These are phyloP conservation scores for Aphelinus atriplicis DNA, from an alignment of 1,140 invertebrate species.

Conservation along the genomic window DNA sequence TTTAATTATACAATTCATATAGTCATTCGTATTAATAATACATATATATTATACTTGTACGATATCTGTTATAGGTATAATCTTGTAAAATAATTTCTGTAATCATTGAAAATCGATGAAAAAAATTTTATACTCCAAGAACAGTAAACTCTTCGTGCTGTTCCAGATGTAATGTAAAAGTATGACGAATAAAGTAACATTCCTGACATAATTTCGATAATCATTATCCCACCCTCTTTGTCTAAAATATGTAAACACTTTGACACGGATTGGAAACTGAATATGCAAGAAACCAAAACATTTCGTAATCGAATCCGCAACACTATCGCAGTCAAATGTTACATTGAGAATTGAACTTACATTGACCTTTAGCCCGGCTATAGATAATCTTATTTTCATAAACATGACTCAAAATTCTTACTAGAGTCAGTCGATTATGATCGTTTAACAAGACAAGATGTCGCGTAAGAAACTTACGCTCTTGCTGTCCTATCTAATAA, in stretches of 20 bases:
- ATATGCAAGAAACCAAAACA: slow-evolving; percentile 10
- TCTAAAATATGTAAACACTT: too few relatives aligned
- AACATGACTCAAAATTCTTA: slow-evolving; percentile 15
- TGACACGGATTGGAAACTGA: too few relatives aligned
- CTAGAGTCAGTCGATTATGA: slow-evolving; percentile 25
- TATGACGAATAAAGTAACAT: too few relatives aligned
- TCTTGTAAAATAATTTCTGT: too few relatives aligned
- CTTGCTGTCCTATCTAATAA: neutral
- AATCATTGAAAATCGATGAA: too few relatives aligned
- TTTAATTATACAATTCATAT: slow-evolving; percentile 14
- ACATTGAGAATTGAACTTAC: slow-evolving; percentile 1
- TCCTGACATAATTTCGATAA: too few relatives aligned
- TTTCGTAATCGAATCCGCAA: slow-evolving; percentile 6
- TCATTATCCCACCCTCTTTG: too few relatives aligned
- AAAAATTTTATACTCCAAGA: too few relatives aligned
- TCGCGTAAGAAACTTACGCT: neutral
- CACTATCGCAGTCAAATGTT: slow-evolving; percentile 1
- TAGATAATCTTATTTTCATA: slow-evolving; percentile 26
- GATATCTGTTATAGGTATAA: too few relatives aligned
- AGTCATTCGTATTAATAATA: neutral
- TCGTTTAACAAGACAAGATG: slow-evolving; percentile 24
- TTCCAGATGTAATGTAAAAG: too few relatives aligned
- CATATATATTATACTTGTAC: too few relatives aligned
- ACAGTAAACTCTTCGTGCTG: too few relatives aligned
- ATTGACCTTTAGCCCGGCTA: slow-evolving; percentile 27